A percentile compares a stretch with the other conserved stretches of the same genome.
phyloP scores from a whole-genome alignment of 2,797 vertebrate species.

The Odontamblyopus lacepedii region DNA sequence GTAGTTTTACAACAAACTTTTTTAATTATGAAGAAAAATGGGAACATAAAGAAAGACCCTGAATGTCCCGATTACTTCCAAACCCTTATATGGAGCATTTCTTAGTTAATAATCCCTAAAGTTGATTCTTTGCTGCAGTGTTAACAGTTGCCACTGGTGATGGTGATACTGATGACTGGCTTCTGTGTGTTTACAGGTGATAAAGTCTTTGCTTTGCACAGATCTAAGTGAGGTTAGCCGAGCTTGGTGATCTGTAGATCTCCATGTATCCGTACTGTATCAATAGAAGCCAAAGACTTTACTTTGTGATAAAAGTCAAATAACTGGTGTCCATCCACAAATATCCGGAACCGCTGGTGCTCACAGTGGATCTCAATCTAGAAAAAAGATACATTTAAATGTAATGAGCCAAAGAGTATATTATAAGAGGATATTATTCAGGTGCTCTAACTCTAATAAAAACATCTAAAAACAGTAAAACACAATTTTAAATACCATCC shows the following conservation, averaged over 20 bases:
- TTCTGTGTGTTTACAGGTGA: conserved; percentile 42
- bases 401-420: neutral
- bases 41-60: conserved; percentile 26
- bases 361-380: conserved; percentile 98
- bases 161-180: conserved; percentile 34
- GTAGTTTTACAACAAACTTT: conserved; percentile 8
- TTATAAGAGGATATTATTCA: neutral
- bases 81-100: neutral
- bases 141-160: conserved; percentile 51
- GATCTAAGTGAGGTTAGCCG: conserved; percentile 75
- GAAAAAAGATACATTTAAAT: conserved; percentile 18
- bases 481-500: neutral
- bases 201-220: conserved; percentile 62
- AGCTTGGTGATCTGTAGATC: conserved; percentile 98
- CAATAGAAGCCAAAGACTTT: conserved; percentile 91
- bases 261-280: conserved; percentile 95
- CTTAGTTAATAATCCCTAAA: conserved; percentile 18
- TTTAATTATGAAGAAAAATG: conserved; percentile 28
- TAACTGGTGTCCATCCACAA: conserved; percentile 98
- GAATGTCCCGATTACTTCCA: conserved; percentile 18
- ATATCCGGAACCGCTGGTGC: conserved; percentile 96
- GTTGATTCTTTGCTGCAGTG: conserved; percentile 63
- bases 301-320: conserved; percentile 99
- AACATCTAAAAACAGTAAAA: neutral
- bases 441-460: neutral